Evolutionary conservation across 2,888 invertebrate species (phyloP).

Genomic region (Clivina fossor): DNA sequence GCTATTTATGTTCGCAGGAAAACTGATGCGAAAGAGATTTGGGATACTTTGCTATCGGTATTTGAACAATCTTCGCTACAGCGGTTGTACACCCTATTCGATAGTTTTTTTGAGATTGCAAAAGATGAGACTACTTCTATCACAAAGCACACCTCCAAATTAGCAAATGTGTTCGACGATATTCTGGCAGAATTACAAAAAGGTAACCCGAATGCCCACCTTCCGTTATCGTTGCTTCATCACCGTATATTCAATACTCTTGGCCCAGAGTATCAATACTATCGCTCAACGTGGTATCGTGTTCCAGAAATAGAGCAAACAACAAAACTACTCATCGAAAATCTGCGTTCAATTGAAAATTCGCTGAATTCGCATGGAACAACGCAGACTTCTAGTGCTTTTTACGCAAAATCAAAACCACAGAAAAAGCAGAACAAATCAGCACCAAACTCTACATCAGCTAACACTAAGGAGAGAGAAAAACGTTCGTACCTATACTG

Average conservation of each 20-base stretch:
- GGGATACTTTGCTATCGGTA: slow-evolving; percentile 38
- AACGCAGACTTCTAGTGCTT: too few species aligned
- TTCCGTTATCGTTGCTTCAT: slow-evolving; percentile 38
- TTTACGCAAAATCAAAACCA: too few species aligned
- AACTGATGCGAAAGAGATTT: slow-evolving; percentile 39
- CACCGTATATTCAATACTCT: slow-evolving; percentile 40
- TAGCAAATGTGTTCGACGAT: slow-evolving; percentile 37
- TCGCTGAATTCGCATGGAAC: too few species aligned
- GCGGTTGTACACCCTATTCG: slow-evolving; percentile 39
- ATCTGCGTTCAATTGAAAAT: slow-evolving; percentile 37
- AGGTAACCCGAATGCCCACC: slow-evolving; percentile 30
- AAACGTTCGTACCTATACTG: slow-evolving; percentile 36
- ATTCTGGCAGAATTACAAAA: slow-evolving; percentile 36
- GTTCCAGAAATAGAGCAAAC: slow-evolving; percentile 37
- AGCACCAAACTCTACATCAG: background rate
- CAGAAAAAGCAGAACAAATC: too few species aligned
- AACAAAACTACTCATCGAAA: slow-evolving; percentile 37
- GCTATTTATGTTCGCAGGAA: slow-evolving; percentile 38
- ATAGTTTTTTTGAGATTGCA: slow-evolving; percentile 36
- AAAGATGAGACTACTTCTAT: slow-evolving; percentile 33
- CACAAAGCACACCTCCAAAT: slow-evolving; percentile 29
- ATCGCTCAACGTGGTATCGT: slow-evolving; percentile 39
- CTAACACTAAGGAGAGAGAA: slow-evolving; percentile 28
- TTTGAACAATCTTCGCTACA: slow-evolving; percentile 40
- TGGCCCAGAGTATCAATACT: slow-evolving; percentile 37